Base-by-base conservation (phyloP, 2,888 invertebrate genomes). In the Troilus luridus region DNA sequence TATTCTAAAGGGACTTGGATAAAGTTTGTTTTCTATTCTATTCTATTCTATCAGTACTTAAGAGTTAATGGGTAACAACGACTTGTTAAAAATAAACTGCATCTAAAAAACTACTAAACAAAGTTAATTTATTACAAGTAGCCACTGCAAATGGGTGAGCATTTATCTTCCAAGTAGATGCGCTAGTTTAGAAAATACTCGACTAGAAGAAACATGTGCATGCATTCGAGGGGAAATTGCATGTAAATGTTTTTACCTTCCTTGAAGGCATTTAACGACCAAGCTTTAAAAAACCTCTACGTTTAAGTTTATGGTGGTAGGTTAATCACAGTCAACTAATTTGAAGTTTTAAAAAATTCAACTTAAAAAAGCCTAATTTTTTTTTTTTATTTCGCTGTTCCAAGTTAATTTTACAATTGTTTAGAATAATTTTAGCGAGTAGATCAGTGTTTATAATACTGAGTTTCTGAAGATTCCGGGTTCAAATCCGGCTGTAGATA, bases 61-160 rank as follows among this genome's bases (percentile, higher is more conserved):
- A 41, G 41, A 5, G 41, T 41, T 41, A 41, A 41, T 41, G 41
- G 41, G 41, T 41, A 41, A 41, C 41, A 41, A 41, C 41, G 41
- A 41, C 41, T 41, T 3, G 41, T 24, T 67, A 67, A 67, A 24
- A 24, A 14, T 5, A 67, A 67, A 24, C 24, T 24, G 5, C 24
- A 24, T 67, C 12, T 24, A 41, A 77, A 41, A 17, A 77, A 24
- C 14, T 72, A 72, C 14, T 72, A 12, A 72, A 72, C 72, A 27
- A 77, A 41, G 27, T 77, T 41, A 77, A 77, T 77, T 77, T 77
- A 8, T 77, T 27, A 17, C 72, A 77, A 77, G 72, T 77, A 77
- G 72, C 17, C 17, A 41, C 7, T 41, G 27, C 27, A 77, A 77
- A 77, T 77, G 72, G 14, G 27, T 5, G 41, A 41, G 7, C 72